Percentiles rank a stretch among this genome's conserved stretches.
These are phyloP conservation scores for Empis stercorea DNA, from an alignment of 2,888 invertebrate species.

Conservation along the genomic window DNA sequence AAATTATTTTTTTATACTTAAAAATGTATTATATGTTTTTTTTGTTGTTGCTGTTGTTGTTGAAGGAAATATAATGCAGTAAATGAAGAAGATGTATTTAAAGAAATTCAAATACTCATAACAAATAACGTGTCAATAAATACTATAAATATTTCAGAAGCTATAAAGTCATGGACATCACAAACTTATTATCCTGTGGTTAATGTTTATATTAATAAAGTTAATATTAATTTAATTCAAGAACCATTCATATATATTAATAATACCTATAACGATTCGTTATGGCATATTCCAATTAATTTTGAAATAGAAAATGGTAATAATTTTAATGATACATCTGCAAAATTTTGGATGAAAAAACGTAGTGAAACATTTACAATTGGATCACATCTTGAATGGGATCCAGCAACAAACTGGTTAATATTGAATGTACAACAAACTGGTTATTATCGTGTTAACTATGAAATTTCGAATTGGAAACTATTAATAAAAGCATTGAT, in stretches of 20 bases:
- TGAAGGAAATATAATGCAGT: constrained; percentile 2
- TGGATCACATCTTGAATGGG: not conserved
- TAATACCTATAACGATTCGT: not conserved
- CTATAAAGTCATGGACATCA: constrained; percentile 44
- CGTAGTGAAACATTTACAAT: constrained; percentile 1
- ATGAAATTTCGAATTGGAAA: constrained; percentile 49
- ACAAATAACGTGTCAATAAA: not conserved
- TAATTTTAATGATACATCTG: constrained; percentile 6
- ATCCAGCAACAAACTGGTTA: constrained; percentile 10
- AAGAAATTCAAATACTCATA: not conserved
- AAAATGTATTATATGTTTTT: not conserved
- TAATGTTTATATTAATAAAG: constrained; percentile 28
- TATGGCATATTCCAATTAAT: constrained; percentile 13
- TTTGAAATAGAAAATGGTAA: constrained; percentile 7
- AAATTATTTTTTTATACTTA: too few species aligned
- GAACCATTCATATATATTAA: too few species aligned
- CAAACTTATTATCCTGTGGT: constrained; percentile 44
- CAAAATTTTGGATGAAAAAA: constrained; percentile 5
- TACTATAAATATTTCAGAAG: not conserved
- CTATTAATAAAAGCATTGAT: constrained; percentile 47
- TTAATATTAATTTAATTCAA: constrained; percentile 39
- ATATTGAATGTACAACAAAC: constrained; percentile 14
- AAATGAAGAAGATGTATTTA: constrained; percentile 1
- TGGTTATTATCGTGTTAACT: constrained; percentile 46
- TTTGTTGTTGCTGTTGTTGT: too few species aligned